These are phyloP conservation scores for Thelaira solivaga DNA, from an alignment of 2,888 invertebrate species.

Conservation along the genomic window DNA sequence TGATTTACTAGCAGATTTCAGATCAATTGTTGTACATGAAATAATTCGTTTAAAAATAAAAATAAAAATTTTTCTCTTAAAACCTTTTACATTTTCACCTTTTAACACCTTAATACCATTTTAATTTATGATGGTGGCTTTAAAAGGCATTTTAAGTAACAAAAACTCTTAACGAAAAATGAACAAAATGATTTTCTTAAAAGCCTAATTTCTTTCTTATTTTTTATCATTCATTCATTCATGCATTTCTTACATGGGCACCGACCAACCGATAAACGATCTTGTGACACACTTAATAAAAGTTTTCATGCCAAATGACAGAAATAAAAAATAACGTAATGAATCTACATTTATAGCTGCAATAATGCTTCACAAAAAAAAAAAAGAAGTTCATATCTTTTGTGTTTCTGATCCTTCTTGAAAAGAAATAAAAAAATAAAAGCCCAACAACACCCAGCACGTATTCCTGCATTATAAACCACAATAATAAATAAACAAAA, in stretches of 20 bases:
- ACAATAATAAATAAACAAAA: constrained; percentile 28
- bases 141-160: not conserved
- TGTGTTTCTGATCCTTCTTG: not conserved
- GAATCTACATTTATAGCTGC: constrained; percentile 46
- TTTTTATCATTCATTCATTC: too few relatives aligned
- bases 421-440: constrained; percentile 22
- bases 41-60: too few relatives aligned
- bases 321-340: constrained; percentile 21
- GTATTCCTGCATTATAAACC: too few relatives aligned
- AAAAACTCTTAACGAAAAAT: not conserved
- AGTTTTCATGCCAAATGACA: constrained; percentile 38
- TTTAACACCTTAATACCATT: constrained; percentile 30
- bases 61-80: not conserved
- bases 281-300: constrained; percentile 59
- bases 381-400: constrained; percentile 12
- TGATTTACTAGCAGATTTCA: not conserved
- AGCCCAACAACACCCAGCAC: constrained; percentile 7
- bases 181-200: constrained; percentile 36
- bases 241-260: constrained; percentile 65
- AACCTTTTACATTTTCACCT: not conserved
- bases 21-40: too few relatives aligned
- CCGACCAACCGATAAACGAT: constrained; percentile 56
- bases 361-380: constrained; percentile 10
- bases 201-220: constrained; percentile 20
- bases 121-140: constrained; percentile 20